Evolutionary conservation across 2,888 invertebrate species (phyloP).

Genomic region (Parochlus steinenii): DNA sequence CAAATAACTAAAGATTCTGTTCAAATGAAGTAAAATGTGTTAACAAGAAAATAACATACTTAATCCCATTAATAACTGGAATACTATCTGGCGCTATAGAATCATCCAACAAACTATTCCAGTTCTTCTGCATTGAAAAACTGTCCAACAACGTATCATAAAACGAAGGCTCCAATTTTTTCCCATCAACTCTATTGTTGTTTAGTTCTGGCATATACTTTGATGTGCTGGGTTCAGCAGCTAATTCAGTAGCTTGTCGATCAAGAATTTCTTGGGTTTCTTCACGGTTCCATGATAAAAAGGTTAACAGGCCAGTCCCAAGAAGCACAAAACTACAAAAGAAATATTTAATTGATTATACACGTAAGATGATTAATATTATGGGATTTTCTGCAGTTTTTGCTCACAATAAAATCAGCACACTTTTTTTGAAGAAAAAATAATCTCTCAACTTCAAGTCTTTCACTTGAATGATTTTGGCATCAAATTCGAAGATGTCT

Average conservation of each 20-base stretch:
- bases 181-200: no score
- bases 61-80: conserved; percentile 27
- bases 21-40: no score
- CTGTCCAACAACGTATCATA: conserved; percentile 21
- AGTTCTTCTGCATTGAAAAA: conserved; percentile 24
- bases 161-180: no score
- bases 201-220: no score
- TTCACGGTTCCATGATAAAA: conserved; percentile 8
- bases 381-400: no score
- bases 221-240: not conserved
- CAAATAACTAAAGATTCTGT: no score
- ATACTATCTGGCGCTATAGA: conserved; percentile 19
- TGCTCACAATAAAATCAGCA: conserved; percentile 21
- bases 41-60: conserved; percentile 10
- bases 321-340: no score
- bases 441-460: not conserved
- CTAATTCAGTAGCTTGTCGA: not conserved
- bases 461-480: conserved; percentile 1
- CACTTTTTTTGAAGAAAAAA: conserved; percentile 4
- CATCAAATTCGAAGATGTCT: not conserved
- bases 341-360: not conserved
- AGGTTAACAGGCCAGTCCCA: no score
- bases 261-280: conserved; percentile 1
- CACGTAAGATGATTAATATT: no score
- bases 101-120: conserved; percentile 7